Base-by-base conservation (phyloP, 2,888 invertebrate genomes). In the Ommatoiulus sabulosus region DNA sequence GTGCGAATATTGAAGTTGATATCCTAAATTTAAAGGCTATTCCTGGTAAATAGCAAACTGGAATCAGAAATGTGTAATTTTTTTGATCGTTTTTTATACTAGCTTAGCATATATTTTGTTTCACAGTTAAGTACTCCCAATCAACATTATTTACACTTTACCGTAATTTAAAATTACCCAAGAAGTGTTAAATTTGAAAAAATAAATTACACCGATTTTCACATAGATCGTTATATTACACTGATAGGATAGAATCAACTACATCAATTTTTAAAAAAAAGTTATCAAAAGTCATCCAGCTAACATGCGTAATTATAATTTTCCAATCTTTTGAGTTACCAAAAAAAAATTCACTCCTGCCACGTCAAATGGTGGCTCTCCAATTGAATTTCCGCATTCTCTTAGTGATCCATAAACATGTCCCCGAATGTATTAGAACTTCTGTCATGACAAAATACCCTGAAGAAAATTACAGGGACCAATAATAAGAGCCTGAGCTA, bases 291-390 rank as follows among this genome's bases (percentile, higher is more conserved):
- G 24, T 35, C 80, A 15, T 52, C 12, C 35, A n/a, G 63, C 80
- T 15, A 72, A 72, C 12, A 80, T 12, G 3, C 7, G 0, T 35
- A 80, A 80, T 35, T 80, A 80, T 35, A 43, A 80, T 80, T 80
- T 80, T 35, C 35, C 24, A 12, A 80, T 35, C 35, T 24, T 72
- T 72, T 8, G 10, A 10, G 35, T 10, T 24, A 15, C 17, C 52
- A 52, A 12, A 1, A 12, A 48, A 48, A 52, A 52, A 15, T n/a
- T n/a, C n/a, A 57, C 5, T 57, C 17, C 12, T 35, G 35, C 10
- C 35, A 35, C 8, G 80, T 80, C 35, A 35, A 35, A 80, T 80
- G 80, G 80, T 80, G 35, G 80, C 80, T 80, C 80, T 80, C 80
- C 80, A 80, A 80, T 80, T 80, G 80, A 80, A 24, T 35, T 80